phyloP scores from a whole-genome alignment of 1,140 invertebrate species.

The Dinoponera quadriceps region DNA sequence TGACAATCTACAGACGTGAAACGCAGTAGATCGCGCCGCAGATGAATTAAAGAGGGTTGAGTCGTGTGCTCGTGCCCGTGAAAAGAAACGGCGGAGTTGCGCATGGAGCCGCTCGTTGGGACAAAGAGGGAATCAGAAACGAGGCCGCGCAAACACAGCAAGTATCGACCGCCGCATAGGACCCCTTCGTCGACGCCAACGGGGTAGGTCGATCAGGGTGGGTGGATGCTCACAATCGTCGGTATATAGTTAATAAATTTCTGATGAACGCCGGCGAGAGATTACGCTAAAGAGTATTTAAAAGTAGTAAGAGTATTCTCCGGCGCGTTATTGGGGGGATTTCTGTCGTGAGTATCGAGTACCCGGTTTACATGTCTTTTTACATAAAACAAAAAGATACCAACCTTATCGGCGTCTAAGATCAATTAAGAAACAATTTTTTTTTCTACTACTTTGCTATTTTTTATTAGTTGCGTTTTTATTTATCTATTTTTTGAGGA shows the following conservation, averaged over 20 bases:
- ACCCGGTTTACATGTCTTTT: too few species aligned
- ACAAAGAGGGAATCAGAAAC: constrained; percentile 48
- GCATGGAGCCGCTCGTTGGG: constrained; percentile 8
- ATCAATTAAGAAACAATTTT: too few species aligned
- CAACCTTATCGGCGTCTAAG: too few species aligned
- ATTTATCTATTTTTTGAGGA: too few species aligned
- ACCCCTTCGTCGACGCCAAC: constrained; percentile 24
- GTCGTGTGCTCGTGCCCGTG: not conserved
- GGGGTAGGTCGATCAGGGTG: constrained; percentile 3
- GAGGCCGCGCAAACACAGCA: constrained; percentile 58
- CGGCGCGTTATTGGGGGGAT: too few species aligned
- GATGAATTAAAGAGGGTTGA: constrained; percentile 11
- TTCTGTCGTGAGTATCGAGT: too few species aligned
- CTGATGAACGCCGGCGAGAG: not conserved
- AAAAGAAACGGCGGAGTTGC: constrained; percentile 21
- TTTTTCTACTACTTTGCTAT: too few species aligned
- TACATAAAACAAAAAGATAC: too few species aligned
- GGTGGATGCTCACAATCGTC: not conserved
- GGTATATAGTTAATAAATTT: constrained; percentile 10
- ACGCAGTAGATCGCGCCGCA: not conserved
- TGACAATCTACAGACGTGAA: too few species aligned
- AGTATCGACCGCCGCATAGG: constrained; percentile 59
- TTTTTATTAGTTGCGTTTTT: too few species aligned
- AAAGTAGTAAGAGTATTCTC: too few species aligned
- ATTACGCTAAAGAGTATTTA: not conserved